phyloP scores from a whole-genome alignment of 2,113 vertebrate species.

The Poeciliopsis occidentalis region DNA sequence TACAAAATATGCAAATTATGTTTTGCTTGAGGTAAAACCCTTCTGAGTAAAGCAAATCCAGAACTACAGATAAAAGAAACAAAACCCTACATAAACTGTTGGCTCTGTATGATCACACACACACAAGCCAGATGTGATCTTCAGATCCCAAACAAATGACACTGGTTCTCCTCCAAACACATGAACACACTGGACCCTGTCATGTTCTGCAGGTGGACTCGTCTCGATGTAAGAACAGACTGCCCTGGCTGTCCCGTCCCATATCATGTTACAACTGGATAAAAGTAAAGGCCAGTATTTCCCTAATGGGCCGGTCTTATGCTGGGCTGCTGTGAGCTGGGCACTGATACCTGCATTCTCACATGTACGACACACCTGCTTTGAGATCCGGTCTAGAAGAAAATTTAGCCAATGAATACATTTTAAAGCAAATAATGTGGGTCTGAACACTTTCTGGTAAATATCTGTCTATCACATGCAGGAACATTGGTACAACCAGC shows the following conservation, averaged over 20 bases:
- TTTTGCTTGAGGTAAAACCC: slow-evolving; percentile 7
- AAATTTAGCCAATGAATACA: background rate
- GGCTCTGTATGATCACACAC: slow-evolving; percentile 21
- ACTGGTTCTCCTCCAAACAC: slow-evolving; percentile 21
- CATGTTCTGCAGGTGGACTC: slow-evolving; percentile 2
- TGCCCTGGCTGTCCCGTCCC: slow-evolving; percentile 19
- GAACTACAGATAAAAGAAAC: background rate
- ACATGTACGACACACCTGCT: slow-evolving; percentile 20
- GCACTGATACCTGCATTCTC: slow-evolving; percentile 34
- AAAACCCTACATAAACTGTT: slow-evolving; percentile 1
- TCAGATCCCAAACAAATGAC: slow-evolving; percentile 36
- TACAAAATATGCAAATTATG: background rate
- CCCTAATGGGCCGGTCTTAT: slow-evolving; percentile 57
- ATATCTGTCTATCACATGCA: background rate
- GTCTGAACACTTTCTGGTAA: background rate
- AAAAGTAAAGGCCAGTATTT: slow-evolving; percentile 59
- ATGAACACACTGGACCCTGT: slow-evolving; percentile 3
- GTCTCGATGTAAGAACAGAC: slow-evolving; percentile 5
- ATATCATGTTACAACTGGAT: slow-evolving; percentile 54
- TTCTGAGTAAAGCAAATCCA: background rate
- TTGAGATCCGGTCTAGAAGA: background rate
- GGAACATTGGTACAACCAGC: background rate
- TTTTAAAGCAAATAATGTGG: background rate
- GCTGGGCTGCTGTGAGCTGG: slow-evolving; percentile 33
- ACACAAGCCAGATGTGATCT: background rate